phyloP scores from a whole-genome alignment of 2,888 invertebrate genomes.

The Andrena dorsata region DNA sequence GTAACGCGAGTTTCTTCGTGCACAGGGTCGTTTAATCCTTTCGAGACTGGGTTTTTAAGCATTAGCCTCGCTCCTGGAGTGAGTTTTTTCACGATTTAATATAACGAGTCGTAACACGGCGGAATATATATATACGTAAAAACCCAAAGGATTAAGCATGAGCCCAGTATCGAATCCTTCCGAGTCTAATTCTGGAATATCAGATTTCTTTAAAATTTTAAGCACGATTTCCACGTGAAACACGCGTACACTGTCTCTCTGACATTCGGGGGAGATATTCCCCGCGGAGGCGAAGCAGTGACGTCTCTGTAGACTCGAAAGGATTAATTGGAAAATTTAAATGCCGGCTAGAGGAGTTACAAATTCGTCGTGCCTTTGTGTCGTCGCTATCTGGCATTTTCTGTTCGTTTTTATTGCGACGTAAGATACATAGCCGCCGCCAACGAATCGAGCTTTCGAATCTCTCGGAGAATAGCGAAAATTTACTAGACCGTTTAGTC shows the following conservation, averaged over 20 bases:
- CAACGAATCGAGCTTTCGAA: conserved; percentile 42
- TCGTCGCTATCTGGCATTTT: conserved; percentile 79
- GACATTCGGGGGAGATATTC: not conserved
- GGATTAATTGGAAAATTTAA: conserved; percentile 34
- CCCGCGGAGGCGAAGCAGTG: not conserved
- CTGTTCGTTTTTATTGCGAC: conserved; percentile 69
- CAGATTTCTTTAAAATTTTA: not conserved
- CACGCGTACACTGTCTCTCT: conserved; percentile 11
- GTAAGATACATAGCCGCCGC: conserved; percentile 74
- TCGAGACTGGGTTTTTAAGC: conserved; percentile 23
- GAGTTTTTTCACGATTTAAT: conserved; percentile 52
- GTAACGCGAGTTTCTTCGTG: conserved; percentile 12
- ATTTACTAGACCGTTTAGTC: conserved; percentile 4
- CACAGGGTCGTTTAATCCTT: conserved; percentile 47
- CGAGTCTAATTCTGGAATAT: conserved; percentile 25
- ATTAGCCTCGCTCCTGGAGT: conserved; percentile 9
- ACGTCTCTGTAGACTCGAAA: conserved; percentile 20
- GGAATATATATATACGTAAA: conserved; percentile 17
- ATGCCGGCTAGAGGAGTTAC: conserved; percentile 58
- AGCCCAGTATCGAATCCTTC: conserved; percentile 32
- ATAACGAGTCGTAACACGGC: conserved; percentile 34
- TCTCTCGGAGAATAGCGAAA: conserved; percentile 3
- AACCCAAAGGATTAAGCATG: conserved; percentile 50
- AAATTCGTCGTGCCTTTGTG: conserved; percentile 74
- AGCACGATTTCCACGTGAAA: conserved; percentile 18